Evolutionary conservation across 2,113 vertebrate genomes (phyloP).

Genomic region (Channa argus): DNA sequence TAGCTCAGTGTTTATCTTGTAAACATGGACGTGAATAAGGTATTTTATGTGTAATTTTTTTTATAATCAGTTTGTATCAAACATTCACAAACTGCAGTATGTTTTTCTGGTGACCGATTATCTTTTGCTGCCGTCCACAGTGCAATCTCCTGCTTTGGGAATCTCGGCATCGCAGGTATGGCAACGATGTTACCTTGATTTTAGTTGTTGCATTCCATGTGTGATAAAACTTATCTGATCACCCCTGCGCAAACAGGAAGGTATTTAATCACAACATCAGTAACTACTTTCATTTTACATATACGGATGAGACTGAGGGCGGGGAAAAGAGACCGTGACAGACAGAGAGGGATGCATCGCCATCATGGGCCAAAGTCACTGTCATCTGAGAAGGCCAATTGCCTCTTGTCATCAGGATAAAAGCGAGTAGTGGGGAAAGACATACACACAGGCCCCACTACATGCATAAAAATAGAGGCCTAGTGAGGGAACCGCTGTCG

Average conservation of each 20-base stretch:
- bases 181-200: slow-evolving; percentile 52
- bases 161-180: slow-evolving; percentile 55
- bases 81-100: not conserved
- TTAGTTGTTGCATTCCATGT: slow-evolving; percentile 43
- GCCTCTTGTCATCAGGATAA: slow-evolving; percentile 63
- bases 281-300: slow-evolving; percentile 52
- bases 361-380: slow-evolving; percentile 65
- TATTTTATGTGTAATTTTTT: too few species aligned
- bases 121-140: slow-evolving; percentile 1
- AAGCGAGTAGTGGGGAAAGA: slow-evolving; percentile 47
- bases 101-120: slow-evolving; percentile 1
- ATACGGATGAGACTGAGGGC: not conserved
- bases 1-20: too few species aligned
- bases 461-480: slow-evolving; percentile 39
- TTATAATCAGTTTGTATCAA: not conserved
- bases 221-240: slow-evolving; percentile 51
- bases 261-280: slow-evolving; percentile 69
- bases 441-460: slow-evolving; percentile 23
- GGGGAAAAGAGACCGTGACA: slow-evolving; percentile 31
- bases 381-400: slow-evolving; percentile 73
- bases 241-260: slow-evolving; percentile 49
- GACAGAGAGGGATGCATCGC: slow-evolving; percentile 24
- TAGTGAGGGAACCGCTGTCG: slow-evolving; percentile 20
- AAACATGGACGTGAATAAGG: too few species aligned
- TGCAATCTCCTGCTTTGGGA: slow-evolving; percentile 6